A percentile compares a stretch with the other conserved stretches of the same genome.
Evolutionary conservation across 2,888 invertebrate species (phyloP).

Genomic region (Deroplatys truncata): DNA sequence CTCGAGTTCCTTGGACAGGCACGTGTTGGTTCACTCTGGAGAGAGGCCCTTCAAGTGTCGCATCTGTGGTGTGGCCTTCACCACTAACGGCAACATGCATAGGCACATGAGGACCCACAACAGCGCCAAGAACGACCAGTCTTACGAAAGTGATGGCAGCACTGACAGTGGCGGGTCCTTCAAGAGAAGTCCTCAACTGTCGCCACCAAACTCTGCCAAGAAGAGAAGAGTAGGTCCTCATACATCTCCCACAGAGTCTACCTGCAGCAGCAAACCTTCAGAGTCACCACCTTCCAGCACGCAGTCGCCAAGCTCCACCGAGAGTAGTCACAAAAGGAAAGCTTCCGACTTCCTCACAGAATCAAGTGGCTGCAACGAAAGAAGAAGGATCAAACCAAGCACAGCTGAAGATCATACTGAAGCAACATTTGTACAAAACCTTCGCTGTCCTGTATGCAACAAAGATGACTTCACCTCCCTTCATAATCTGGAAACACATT

Average conservation of each 20-base stretch:
- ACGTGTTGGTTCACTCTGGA: slow-evolving; percentile 75
- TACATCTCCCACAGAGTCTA: slow-evolving; percentile 6
- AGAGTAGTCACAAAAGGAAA: slow-evolving; percentile 47
- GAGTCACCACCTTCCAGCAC: not conserved
- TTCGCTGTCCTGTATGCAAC: slow-evolving; percentile 60
- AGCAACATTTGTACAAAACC: slow-evolving; percentile 34
- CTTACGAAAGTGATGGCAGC: slow-evolving; percentile 33
- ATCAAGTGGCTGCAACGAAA: slow-evolving; percentile 39
- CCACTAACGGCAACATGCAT: slow-evolving; percentile 83
- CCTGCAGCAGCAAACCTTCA: not conserved
- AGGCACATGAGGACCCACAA: slow-evolving; percentile 73
- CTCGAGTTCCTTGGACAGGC: slow-evolving; percentile 72
- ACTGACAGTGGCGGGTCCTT: slow-evolving; percentile 37
- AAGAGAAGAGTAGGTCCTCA: slow-evolving; percentile 14
- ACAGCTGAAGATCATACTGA: slow-evolving; percentile 32
- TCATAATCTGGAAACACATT: slow-evolving; percentile 58
- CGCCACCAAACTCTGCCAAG: slow-evolving; percentile 36
- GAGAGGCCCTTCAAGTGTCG: slow-evolving; percentile 77
- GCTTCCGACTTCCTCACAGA: slow-evolving; percentile 30
- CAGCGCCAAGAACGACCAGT: slow-evolving; percentile 21
- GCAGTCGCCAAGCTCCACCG: slow-evolving; percentile 5
- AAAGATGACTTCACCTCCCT: slow-evolving; percentile 57
- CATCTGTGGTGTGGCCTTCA: slow-evolving; percentile 74
- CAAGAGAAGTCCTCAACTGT: slow-evolving; percentile 29
- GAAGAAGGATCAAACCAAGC: not conserved